Base-by-base conservation (phyloP, 2,888 invertebrate genomes). In the Lithodes maja region DNA sequence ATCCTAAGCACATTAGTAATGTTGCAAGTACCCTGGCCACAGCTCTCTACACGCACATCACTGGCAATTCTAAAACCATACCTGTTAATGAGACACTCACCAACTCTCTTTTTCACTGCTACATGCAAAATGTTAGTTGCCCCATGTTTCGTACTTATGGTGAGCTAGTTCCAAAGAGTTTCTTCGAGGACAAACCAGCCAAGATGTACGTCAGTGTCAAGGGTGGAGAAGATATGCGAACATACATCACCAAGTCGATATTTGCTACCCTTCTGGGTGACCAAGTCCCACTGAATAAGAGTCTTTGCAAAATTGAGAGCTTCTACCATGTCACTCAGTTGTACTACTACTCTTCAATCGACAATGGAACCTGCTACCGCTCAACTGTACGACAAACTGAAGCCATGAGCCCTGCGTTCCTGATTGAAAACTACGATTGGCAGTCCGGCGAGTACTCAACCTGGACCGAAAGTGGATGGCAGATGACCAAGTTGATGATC, bases 381-480 rank as follows among this genome's bases (percentile, higher is more conserved):
- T 85, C 91, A 50, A 88, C 90, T 55, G 90, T 85, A 12, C 71
- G 87, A 33, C 82, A 78, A 49, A 90, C 85, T 33, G 87, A 83
- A 52, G 90, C 91, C 71, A 80, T 83, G 75, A 91, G 91, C 71
- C 91, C 91, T 75, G 91, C 91, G 33, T 91, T 91, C 69, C 53
- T 82, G 7, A 91, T 90, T 80, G 83, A 87, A 5, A 74, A 79
- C 52, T 90, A 91, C 81, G 84, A 91, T 68, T 91, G 86, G 84
- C 78, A 87, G 49, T 91, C 91, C 49, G 88, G 90, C 2, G 83
- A 90, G 53, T 91, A 88, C 53, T 89, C 91, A 5, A 86, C 91
- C 69, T 91, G 91, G 91, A 88, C 91, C n/a, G 91, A 91, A 77
- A 90, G 89, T 83, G 90, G 86, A 61, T 91, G 91, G 91, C 79